Evolutionary conservation across 2,888 invertebrate genomes (phyloP).

Genomic region (Cheilosia variabilis): DNA sequence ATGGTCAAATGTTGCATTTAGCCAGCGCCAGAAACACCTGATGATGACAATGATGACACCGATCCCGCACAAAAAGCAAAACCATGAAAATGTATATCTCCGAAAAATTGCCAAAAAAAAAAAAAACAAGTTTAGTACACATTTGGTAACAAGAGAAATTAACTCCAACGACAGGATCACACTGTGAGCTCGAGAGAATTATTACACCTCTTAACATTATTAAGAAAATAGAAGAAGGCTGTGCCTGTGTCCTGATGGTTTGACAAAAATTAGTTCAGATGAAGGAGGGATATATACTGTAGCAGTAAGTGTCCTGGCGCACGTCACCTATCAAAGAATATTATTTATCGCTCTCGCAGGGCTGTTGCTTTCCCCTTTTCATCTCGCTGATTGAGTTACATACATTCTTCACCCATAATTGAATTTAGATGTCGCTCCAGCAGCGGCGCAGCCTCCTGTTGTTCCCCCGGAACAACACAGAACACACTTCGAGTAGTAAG

Average conservation of each 20-base stretch:
- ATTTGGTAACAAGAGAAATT: conserved; percentile 57
- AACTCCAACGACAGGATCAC: conserved; percentile 32
- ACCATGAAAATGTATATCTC: conserved; percentile 32
- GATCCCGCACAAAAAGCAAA: conserved; percentile 45
- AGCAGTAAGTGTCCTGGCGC: conserved; percentile 46
- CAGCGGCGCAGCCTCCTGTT: conserved; percentile 56
- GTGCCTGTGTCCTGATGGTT: conserved; percentile 8
- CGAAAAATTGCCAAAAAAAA: not conserved
- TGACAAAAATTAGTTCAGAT: conserved; percentile 60
- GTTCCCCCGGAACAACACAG: conserved; percentile 65
- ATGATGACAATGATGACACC: conserved; percentile 63
- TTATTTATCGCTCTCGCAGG: conserved; percentile 69
- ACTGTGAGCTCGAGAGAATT: conserved; percentile 47
- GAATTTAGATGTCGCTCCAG: conserved; percentile 75
- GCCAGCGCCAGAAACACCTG: conserved; percentile 75
- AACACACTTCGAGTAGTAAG: conserved; percentile 78
- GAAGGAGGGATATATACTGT: conserved; percentile 1
- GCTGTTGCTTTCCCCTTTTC: conserved; percentile 49
- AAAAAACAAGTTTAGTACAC: conserved; percentile 29
- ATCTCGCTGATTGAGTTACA: conserved; percentile 75
- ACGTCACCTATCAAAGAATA: conserved; percentile 71
- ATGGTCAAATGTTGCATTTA: conserved; percentile 76
- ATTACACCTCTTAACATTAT: conserved; percentile 73
- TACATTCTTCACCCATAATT: conserved; percentile 65
- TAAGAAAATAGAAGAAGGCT: conserved; percentile 39